phyloP scores from a whole-genome alignment of 2,113 vertebrate species.

The Mastomys coucha region DNA sequence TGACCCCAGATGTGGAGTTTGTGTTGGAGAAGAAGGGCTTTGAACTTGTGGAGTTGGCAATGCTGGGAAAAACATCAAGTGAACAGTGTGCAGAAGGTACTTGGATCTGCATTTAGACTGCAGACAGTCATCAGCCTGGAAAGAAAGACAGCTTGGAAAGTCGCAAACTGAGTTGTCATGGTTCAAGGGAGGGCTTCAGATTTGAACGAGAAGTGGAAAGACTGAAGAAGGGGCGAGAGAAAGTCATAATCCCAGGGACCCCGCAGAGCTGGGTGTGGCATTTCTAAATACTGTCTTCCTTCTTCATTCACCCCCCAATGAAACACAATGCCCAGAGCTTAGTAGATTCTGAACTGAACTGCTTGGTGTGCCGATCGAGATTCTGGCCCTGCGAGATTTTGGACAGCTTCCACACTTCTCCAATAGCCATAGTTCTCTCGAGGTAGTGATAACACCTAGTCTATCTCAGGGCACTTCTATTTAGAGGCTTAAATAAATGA shows the following conservation, averaged over 20 bases:
- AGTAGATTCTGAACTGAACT: neutral
- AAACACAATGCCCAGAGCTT: too few species aligned
- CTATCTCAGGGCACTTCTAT: conserved; percentile 42
- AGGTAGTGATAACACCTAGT: neutral
- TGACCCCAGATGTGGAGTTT: neutral
- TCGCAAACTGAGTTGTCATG: neutral
- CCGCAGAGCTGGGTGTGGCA: neutral
- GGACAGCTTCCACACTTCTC: neutral
- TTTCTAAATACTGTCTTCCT: neutral
- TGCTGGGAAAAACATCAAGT: neutral
- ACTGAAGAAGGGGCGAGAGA: neutral
- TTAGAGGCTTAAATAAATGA: conserved; percentile 50
- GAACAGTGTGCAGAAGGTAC: neutral
- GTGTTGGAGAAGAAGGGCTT: neutral
- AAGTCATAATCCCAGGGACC: neutral
- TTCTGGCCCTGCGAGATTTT: conserved; percentile 17
- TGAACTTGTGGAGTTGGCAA: neutral
- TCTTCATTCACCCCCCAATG: fast-evolving
- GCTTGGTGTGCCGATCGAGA: neutral
- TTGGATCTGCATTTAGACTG: neutral
- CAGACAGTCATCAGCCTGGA: neutral
- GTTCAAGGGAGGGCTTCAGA: neutral
- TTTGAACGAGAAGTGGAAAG: neutral
- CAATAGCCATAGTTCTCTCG: neutral
- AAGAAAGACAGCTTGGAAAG: neutral